A percentile compares a stretch with the other conserved stretches of the same genome.
These are phyloP conservation scores for Kuschelorhynchus macadamiae DNA, from an alignment of 2,888 invertebrate genomes.

Conservation along the genomic window DNA sequence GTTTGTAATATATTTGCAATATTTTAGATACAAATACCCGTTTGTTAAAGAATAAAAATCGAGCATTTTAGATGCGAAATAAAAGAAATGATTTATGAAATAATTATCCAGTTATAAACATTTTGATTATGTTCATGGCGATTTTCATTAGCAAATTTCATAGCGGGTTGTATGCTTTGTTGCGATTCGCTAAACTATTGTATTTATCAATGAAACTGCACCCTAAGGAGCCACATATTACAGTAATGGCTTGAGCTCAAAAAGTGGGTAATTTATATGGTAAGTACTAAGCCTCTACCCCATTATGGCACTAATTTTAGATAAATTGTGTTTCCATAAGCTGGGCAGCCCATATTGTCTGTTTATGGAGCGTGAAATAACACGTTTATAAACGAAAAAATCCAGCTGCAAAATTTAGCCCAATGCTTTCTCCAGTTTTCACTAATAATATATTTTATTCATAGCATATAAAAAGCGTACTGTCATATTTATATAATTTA, in stretches of 20 bases:
- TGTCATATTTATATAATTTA: too few relatives aligned
- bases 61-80: too few relatives aligned
- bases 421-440: too few relatives aligned
- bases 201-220: slow-evolving; percentile 33
- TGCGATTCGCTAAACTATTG: slow-evolving; percentile 24
- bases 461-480: too few relatives aligned
- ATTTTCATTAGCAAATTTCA: slow-evolving; percentile 45
- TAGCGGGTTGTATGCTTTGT: slow-evolving; percentile 19
- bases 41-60: too few relatives aligned
- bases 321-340: slow-evolving; percentile 16
- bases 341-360: not conserved
- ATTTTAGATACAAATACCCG: too few relatives aligned
- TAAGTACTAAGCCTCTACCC: slow-evolving; percentile 29
- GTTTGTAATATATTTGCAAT: too few relatives aligned
- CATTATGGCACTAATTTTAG: slow-evolving; percentile 25
- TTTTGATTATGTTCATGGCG: slow-evolving; percentile 25
- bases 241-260: slow-evolving; percentile 25
- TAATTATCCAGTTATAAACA: slow-evolving; percentile 6
- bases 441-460: too few relatives aligned
- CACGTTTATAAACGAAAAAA: not conserved
- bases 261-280: slow-evolving; percentile 30
- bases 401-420: too few relatives aligned
- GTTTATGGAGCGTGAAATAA: not conserved
- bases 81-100: not conserved
- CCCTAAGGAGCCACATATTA: slow-evolving; percentile 24